phyloP scores from a whole-genome alignment of 2,113 vertebrate species.

The Pseudopipra pipra region DNA sequence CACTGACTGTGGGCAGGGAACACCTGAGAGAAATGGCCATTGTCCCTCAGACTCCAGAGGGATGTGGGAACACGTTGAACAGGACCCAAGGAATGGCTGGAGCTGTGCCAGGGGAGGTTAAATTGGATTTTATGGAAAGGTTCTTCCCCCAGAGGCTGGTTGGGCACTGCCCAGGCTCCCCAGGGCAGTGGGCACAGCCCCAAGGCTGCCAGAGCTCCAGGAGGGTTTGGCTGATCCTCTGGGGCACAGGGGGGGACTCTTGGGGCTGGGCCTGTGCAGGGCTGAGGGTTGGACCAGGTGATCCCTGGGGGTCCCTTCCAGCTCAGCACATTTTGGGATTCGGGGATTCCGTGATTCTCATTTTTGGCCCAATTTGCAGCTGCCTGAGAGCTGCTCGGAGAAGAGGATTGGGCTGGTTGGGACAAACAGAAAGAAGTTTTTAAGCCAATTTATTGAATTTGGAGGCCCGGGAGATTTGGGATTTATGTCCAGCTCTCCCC shows the following conservation, averaged over 20 bases:
- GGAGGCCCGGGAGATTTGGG: not conserved
- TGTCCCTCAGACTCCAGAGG: not conserved
- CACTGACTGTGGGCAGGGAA: not conserved
- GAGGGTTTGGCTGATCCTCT: not conserved
- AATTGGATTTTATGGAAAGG: not conserved
- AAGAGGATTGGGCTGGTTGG: not conserved
- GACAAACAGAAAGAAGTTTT: not conserved
- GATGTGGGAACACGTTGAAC: not conserved
- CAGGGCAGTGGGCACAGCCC: too few relatives aligned
- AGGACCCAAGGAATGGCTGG: not conserved
- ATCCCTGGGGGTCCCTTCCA: not conserved
- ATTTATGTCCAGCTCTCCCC: not conserved
- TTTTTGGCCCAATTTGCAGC: not conserved
- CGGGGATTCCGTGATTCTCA: not conserved
- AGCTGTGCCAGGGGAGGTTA: not conserved
- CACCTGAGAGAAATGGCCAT: accelerated
- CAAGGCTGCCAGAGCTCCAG: too few relatives aligned
- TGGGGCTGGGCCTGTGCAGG: not conserved
- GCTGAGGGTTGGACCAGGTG: not conserved
- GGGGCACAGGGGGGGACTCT: too few relatives aligned
- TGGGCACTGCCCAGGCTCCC: too few relatives aligned
- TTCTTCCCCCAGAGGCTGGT: too few relatives aligned
- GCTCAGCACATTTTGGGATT: not conserved
- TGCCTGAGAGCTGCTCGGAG: not conserved
- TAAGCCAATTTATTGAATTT: not conserved